Percentiles rank a stretch among this genome's conserved stretches.
Evolutionary conservation across 2,113 vertebrate species (phyloP).

Genomic region (Aldabrachelys gigantea): DNA sequence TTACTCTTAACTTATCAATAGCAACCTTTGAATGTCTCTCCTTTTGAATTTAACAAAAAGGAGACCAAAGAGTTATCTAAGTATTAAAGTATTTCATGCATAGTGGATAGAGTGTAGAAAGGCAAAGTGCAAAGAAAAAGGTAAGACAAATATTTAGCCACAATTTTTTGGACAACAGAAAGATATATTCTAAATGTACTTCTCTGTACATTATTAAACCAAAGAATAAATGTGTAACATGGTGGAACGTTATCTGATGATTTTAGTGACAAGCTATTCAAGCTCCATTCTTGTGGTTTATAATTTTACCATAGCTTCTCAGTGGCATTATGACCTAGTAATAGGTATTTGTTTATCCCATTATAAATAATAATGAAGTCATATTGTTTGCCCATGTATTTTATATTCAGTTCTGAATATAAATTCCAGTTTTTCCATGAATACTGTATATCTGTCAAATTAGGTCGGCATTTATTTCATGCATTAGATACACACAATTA

Average conservation of each 20-base stretch:
- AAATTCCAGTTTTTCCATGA: neutral
- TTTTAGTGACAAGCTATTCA: neutral
- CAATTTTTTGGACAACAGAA: neutral
- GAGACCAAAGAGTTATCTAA: neutral
- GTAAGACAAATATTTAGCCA: slow-evolving; percentile 7
- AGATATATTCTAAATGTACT: neutral
- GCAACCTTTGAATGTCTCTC: slow-evolving; percentile 9
- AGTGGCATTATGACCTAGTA: neutral
- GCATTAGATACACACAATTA: neutral
- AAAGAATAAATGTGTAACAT: neutral
- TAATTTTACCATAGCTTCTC: neutral
- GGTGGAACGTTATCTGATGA: neutral
- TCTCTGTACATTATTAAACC: neutral
- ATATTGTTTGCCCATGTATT: neutral
- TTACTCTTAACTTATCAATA: slow-evolving; percentile 4
- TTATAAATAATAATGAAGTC: neutral
- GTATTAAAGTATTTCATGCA: neutral
- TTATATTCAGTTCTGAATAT: neutral
- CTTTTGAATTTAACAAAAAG: neutral
- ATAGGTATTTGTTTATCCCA: neutral
- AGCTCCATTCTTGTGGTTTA: neutral
- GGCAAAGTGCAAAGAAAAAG: neutral
- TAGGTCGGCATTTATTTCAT: neutral
- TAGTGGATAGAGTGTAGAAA: neutral
- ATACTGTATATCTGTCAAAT: neutral